Base-by-base conservation (phyloP, 2,797 vertebrate species). In the Crocidura indochinensis region DNA sequence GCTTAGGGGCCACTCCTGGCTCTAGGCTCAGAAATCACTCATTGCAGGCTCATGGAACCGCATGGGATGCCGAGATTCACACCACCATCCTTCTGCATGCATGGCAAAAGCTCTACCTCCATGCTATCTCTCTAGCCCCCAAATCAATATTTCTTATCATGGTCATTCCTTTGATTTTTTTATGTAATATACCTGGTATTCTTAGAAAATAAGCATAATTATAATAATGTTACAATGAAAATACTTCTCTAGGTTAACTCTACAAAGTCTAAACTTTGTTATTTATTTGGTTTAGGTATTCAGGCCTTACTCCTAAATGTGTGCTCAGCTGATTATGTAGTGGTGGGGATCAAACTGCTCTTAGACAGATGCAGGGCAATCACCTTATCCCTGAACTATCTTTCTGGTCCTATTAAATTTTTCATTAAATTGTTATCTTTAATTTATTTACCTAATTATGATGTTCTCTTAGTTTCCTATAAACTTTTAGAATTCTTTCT, bases 101-200 rank as follows among this genome's bases (percentile, higher is more conserved):
- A 38, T 2, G 38, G 5, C 38, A 38, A 38, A 38, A 2, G 38
- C 38, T 38, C 38, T 38, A 38, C 5, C 38, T 38, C 38, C 38
- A 38, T 38, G 38, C 38, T 38, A 38, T 38, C 38, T 38, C 38
- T 38, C 38, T 5, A 38, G 38, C 38, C 38, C 38, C 38, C 38
- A 38, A 38, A 38, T 87, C n/a, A 60, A 1, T 68, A 46, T 92
- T 92, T 94, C 10, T 90, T 49, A 80, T 12, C 19, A 67, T 51
- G 5, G 84, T 6, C 26, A 44, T 69, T 75, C 87, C 4, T 69
- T 72, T 71, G 46, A 69, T 87, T 68, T 60, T 68, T 77, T 72
- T 6, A 71, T 53, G 38, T 27, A 51, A n/a, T 60, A 11, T 24
- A 10, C 38, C 31, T 56, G 8, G 12, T 7, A 51, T 60, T 56